Evolutionary conservation across 2,888 invertebrate genomes (phyloP), one percentile per base, ranked within the genome.

Genomic region (Drosophila mimetica): DNA sequence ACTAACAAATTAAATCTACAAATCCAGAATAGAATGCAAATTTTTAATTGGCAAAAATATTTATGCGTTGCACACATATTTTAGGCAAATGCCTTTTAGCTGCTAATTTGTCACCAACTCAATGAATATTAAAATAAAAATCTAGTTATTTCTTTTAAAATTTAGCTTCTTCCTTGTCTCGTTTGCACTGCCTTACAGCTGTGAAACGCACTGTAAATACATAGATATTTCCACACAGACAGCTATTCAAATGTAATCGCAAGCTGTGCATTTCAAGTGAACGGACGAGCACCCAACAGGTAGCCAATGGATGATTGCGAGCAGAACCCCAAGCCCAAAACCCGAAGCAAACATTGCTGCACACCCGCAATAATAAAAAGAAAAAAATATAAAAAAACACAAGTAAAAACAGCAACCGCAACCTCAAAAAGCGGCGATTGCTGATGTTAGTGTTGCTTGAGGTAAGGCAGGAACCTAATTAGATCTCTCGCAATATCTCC

Each of bases 181-280:
- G 3, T 4, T 14, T 44, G 44, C 14, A 28, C 2, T 42, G 20
- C 20, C n/a, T 28, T 57, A 39, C 30, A 36, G 11, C 37, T 32
- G 20, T 22, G 46, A 61, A 47, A 57, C 57, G 57, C 57, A 61
- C 30, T 8, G 57, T 61, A 16, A 7, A 6, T 7, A 18, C 18
- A 44, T 36, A 58, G 42, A 50, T 44, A 37, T 60, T 44, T 64
- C 44, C 32, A 52, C 46, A 61, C 60, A 51, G 46, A 32, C 47
- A 39, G 41, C 53, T 39, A 72, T 72, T 74, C 51, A 64, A 75
- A 71, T 70, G 61, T 71, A 71, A 71, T 61, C 74, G 55, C 74
- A 61, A 61, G 65, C 53, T 71, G 59, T 75, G 75, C 76, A 83
- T 81, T 76, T 76, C 58, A 79, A 81, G 75, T 74, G 71, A 66